Evolutionary conservation across 2,113 vertebrate species (phyloP), one percentile per base, ranked within the genome.

Genomic region (Strix aluco): DNA sequence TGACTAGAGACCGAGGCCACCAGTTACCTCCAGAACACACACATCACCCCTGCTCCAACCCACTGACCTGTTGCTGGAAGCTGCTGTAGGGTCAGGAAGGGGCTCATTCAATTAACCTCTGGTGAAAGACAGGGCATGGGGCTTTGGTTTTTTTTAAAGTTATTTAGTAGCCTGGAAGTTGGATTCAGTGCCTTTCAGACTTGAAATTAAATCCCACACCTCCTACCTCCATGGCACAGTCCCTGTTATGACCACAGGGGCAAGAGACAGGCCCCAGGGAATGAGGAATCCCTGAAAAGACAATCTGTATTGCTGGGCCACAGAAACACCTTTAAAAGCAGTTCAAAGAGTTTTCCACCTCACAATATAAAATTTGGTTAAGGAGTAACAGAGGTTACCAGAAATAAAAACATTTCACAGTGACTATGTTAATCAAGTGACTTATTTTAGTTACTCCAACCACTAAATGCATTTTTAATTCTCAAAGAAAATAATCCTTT

Each of bases 201-300:
- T 40, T 2, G 0, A 81, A 75, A 72, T 63, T 22, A 59, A 36
- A 42, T 22, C 32, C 5, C 29, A 42, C 25, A 63, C 8, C 7
- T 74, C 51, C 70, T 52, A 10, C 6, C 4, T 58, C 34, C 13
- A 51, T 7, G 13, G 27, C 42, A 78, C 21, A 20, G 13, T 27
- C 13, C 9, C 16, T 1, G 0, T 44, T 81, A 49, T 9, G 55
- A 18, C 26, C 9, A 11, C 9, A 40, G 4, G 3, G 3, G 1
- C n/a, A 23, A 55, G 26, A 38, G 23, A 15, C 5, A 38, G 10
- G 10, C 8, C 10, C 7, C 19, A 40, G 16, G 22, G n/a, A 67
- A 26, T 0, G 3, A 14, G 14, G 26, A 71, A 40, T 6, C 13
- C 22, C 18, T 18, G 3, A 67, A 70, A 12, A 21, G 6, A 23